Evolutionary conservation across 2,113 vertebrate species (phyloP), one percentile per base, ranked within the genome.

Genomic region (Dryoscopus gambensis): DNA sequence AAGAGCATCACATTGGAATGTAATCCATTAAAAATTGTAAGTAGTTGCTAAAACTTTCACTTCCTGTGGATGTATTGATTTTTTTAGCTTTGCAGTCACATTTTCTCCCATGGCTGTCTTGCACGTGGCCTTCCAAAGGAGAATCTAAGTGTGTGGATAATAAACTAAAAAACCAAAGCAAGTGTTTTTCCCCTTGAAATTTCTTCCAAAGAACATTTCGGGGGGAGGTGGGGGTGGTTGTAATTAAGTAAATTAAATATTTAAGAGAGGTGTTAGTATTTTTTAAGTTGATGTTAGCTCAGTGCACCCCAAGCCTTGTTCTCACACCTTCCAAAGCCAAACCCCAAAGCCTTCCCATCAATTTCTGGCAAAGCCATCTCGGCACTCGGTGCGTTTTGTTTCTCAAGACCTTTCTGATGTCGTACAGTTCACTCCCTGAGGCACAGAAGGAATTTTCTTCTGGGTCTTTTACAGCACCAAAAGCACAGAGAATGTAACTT

Each of bases 191-290:
- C 90, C 79, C 55, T 84, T 63, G 63, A 80, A 85, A 65, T 84
- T 71, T 83, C 79, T 96, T 83, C 30, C 64, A 49, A 71, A 87
- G 74, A 62, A 60, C 44, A 37, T 82, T 90, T 90, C 10, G 6
- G 5, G 22, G 33, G 31, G 27, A 7, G 9, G 14, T 33, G 22
- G 6, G 20, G 19, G 7, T 44, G 8, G 5, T 77, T 94, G 59
- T 94, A 94, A 89, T 86, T 70, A 96, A 70, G 35, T 90, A 89
- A 89, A 70, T 84, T 10, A 86, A 88, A 62, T 93, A 92, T 87
- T 96, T 90, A 94, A 92, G 79, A 44, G 17, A 92, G 71, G 50
- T 89, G 47, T 92, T 70, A n/a, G 22, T 94, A 67, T 85, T 89
- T 93, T 93, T 56, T 1, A 77, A 80, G 49, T 63, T 69, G 21